A percentile compares a stretch with the other conserved stretches of the same genome.
These are phyloP conservation scores for Lepus americanus DNA, from an alignment of 2,113 vertebrate species.

Conservation along the genomic window DNA sequence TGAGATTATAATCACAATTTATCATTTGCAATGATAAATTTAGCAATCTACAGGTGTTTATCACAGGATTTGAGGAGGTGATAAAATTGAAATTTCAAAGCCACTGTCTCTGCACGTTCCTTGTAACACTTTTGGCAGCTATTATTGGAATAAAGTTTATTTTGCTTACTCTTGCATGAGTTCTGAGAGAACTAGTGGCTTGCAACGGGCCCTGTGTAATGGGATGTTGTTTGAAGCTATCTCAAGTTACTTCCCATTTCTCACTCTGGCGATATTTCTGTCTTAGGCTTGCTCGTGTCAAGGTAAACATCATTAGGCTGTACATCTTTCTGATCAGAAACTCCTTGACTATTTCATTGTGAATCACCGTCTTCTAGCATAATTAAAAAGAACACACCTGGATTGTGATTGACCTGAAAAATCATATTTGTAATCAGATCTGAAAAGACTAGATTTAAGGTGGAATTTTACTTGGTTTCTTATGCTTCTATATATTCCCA, in stretches of 20 bases:
- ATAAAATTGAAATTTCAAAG: slow-evolving; percentile 63
- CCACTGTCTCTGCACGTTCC: background rate
- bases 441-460: background rate
- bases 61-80: background rate
- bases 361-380: background rate
- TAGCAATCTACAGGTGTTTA: slow-evolving; percentile 47
- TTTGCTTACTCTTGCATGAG: background rate
- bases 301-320: slow-evolving; percentile 32
- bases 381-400: background rate
- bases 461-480: slow-evolving; percentile 4
- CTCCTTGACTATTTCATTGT: background rate
- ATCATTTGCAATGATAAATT: slow-evolving; percentile 56
- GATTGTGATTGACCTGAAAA: background rate
- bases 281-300: slow-evolving; percentile 14
- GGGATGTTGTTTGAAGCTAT: slow-evolving; percentile 13
- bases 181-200: background rate
- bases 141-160: background rate
- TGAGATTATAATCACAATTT: background rate
- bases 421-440: background rate
- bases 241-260: slow-evolving; percentile 41
- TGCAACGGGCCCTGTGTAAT: background rate
- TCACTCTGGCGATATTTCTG: slow-evolving; percentile 13
- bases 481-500: background rate
- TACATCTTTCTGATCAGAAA: slow-evolving; percentile 49
- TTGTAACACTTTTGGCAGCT: slow-evolving; percentile 55